Percentiles rank a stretch among this genome's conserved stretches.
Conservation (phyloP, 2,888 invertebrate species). For the Amphipyra berbera region DNA sequence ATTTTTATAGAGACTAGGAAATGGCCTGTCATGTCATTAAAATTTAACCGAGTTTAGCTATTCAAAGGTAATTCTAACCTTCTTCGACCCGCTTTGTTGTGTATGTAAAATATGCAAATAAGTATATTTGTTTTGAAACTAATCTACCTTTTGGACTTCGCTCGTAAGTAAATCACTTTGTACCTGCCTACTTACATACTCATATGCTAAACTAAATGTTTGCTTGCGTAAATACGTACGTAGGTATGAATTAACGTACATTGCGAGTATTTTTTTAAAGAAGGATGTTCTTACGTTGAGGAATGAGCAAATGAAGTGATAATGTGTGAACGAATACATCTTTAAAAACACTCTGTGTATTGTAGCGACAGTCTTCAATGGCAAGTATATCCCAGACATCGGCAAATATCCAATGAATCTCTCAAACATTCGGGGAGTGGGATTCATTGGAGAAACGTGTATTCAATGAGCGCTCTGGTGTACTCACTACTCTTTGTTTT, state of each 20-base stretch:
- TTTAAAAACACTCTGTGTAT: too few species aligned
- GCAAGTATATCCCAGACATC: too few species aligned
- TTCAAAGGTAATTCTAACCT: conserved; percentile 81
- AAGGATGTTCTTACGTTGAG: background rate
- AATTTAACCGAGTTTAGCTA: conserved; percentile 65
- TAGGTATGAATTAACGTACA: conserved; percentile 11
- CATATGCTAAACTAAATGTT: conserved; percentile 37
- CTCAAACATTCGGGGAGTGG: too few species aligned
- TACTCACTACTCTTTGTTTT: too few species aligned
- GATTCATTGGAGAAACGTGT: too few species aligned
- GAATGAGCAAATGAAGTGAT: too few species aligned
- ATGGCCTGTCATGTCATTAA: conserved; percentile 58
- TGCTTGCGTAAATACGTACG: conserved; percentile 25
- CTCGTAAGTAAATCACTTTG: conserved; percentile 37
- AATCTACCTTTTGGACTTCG: conserved; percentile 66
- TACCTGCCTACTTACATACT: conserved; percentile 31
- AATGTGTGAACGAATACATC: too few species aligned
- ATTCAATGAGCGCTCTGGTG: too few species aligned
- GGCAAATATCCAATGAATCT: too few species aligned
- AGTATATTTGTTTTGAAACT: conserved; percentile 69
- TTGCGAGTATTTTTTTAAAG: conserved; percentile 1
- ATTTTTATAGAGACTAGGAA: conserved; percentile 57
- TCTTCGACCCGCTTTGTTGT: conserved; percentile 68
- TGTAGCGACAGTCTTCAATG: too few species aligned
- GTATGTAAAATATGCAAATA: conserved; percentile 69